Evolutionary conservation across 53 echinoderm and acorn worm species (phyloP), one percentile per base, ranked within the genome.

Genomic region (Stichopus horrens): DNA sequence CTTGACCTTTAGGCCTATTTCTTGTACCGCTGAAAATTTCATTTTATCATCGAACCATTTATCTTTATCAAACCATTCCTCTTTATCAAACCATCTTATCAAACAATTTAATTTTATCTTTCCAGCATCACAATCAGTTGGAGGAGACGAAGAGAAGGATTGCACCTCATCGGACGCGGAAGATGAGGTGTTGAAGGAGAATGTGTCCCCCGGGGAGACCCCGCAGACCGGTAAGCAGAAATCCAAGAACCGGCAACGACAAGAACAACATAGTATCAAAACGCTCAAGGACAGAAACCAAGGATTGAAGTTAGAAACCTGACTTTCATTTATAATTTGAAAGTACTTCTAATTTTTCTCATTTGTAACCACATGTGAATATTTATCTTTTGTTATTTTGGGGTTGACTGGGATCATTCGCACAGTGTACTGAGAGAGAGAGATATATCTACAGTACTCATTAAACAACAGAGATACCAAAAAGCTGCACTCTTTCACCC

Each of bases 161-260:
- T 18, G 7, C 14, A 18, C 71, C 19, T 18, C 18, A 13, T 71
- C 71, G 4, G 21, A 71, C 19, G 71, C 7, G 19, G 71, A 71
- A 71, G 14, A 5, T 71, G 19, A 18, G 14, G 6, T 20, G 71
- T 71, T 20, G 14, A 53, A 59, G 21, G 65, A 83, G 37, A 57
- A 82, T n/a, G 55, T 83, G 5, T 57, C 73, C 75, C 80, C 56
- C 10, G 10, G 9, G 22, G 79, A 23, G 13, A 52, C 81, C 8
- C 81, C 81, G 8, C 81, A 81, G 81, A 81, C 81, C 8, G 81
- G 81, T 10, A 81, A 81, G 53, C 20, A 19, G 6, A 81, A 56
- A 56, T 81, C 81, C 4, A 81, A 53, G 57, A 71, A 18, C 71
- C 7, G n/a, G 14, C 71, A 71, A 71, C 79, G 79, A 54, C 79